Conservation (phyloP, 2,797 vertebrate species). For the Furcifer pardalis region DNA sequence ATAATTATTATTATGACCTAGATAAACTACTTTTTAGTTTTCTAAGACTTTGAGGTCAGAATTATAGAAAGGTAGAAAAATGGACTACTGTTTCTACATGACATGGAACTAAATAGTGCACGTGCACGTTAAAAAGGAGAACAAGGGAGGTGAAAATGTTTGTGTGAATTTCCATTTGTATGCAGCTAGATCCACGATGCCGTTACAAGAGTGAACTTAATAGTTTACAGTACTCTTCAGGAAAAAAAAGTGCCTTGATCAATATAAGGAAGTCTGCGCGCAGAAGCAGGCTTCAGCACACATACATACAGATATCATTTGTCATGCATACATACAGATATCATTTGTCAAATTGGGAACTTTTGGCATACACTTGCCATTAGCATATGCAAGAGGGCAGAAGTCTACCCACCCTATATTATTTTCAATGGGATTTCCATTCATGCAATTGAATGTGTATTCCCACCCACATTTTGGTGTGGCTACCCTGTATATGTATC, state of each 20-base stretch:
- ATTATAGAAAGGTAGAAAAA: conserved; percentile 66
- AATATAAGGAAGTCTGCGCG: not conserved
- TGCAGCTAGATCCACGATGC: conserved; percentile 12
- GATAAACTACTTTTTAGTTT: conserved; percentile 79
- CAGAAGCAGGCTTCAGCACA: conserved; percentile 24
- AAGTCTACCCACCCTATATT: not conserved
- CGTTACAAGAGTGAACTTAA: conserved; percentile 46
- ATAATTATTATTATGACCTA: conserved; percentile 72
- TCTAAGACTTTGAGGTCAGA: conserved; percentile 75
- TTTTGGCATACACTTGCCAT: not conserved
- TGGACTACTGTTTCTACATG: conserved; percentile 65
- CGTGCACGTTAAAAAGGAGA: conserved; percentile 49
- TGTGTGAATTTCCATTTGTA: conserved; percentile 7
- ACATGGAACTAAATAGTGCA: conserved; percentile 67
- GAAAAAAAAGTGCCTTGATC: conserved; percentile 21
- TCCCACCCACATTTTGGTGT: not conserved
- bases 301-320: conserved; percentile 31
- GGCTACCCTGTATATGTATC: conserved; percentile 28
- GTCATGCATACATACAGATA: conserved; percentile 22
- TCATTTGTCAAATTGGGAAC: not conserved
- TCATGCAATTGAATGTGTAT: not conserved
- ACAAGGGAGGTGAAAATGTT: conserved; percentile 28
- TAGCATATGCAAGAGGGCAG: not conserved
- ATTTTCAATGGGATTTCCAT: not conserved
- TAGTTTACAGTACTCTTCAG: conserved; percentile 38